Evolutionary conservation across 64 coral and sea anemone genomes (phyloP).

Genomic region (Orbicella faveolata): DNA sequence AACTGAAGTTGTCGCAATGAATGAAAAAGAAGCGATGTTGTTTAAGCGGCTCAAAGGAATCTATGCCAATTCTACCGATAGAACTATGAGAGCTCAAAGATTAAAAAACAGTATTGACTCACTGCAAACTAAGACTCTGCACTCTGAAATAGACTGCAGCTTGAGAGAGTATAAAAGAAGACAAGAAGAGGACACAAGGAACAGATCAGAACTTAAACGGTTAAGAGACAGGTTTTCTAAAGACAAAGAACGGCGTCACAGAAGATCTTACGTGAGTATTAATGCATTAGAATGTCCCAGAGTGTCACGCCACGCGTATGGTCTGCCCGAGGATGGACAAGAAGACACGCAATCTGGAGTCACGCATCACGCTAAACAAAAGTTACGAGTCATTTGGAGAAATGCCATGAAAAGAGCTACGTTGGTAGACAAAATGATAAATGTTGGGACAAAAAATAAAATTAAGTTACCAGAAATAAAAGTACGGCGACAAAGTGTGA

Average conservation of each 20-base stretch:
- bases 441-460: not conserved
- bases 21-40: conserved; percentile 76
- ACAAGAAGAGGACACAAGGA: conserved; percentile 72
- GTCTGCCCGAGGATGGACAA: conserved; percentile 84
- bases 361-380: conserved; percentile 48
- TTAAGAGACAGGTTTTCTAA: conserved; percentile 68
- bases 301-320: conserved; percentile 82
- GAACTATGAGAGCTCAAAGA: conserved; percentile 49
- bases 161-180: conserved; percentile 75
- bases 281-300: conserved; percentile 71
- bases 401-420: conserved; percentile 65
- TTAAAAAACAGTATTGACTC: conserved; percentile 58
- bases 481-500: conserved; percentile 18
- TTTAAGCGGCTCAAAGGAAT: conserved; percentile 75
- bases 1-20: conserved; percentile 57
- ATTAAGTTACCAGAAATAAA: conserved; percentile 11
- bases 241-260: conserved; percentile 65
- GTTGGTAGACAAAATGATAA: conserved; percentile 70
- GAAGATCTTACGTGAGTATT: conserved; percentile 67
- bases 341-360: conserved; percentile 52
- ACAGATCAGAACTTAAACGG: conserved; percentile 81
- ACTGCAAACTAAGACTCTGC: conserved; percentile 70
- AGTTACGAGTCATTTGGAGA: conserved; percentile 71
- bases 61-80: conserved; percentile 82
- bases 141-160: conserved; percentile 72